A percentile compares a stretch with the other conserved stretches of the same genome.
These are phyloP conservation scores for Trichopoda pennipes DNA, from an alignment of 2,888 invertebrate genomes.

Conservation along the genomic window DNA sequence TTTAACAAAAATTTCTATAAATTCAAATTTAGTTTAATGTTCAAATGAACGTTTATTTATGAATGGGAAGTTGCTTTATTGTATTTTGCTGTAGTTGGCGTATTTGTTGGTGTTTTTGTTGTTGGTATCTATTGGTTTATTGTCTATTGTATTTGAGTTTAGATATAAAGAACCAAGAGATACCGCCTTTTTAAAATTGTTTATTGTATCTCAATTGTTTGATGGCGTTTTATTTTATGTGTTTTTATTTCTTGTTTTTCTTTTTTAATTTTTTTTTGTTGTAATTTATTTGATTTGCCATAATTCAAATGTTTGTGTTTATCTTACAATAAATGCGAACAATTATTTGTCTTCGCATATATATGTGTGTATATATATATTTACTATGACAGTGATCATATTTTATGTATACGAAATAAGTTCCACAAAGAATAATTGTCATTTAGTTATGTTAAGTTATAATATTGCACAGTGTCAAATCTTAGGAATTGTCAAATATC, in stretches of 20 bases:
- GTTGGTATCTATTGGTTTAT: constrained; percentile 11
- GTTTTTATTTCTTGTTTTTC: constrained; percentile 16
- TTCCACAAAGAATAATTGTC: constrained; percentile 20
- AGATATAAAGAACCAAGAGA: constrained; percentile 17
- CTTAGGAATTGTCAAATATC: not conserved
- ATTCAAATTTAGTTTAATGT: constrained; percentile 62
- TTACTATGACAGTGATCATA: constrained; percentile 41
- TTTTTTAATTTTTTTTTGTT: constrained; percentile 47
- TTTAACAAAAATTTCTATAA: constrained; percentile 56
- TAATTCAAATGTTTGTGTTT: constrained; percentile 78
- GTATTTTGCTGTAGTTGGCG: constrained; percentile 17
- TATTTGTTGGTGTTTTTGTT: constrained; percentile 26
- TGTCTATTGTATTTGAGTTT: constrained; percentile 68
- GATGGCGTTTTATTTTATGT: constrained; percentile 53
- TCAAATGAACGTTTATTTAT: constrained; percentile 78
- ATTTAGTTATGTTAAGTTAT: not conserved
- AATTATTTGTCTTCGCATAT: not conserved
- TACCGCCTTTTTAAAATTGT: constrained; percentile 77
- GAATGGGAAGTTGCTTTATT: constrained; percentile 78
- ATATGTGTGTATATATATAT: not conserved
- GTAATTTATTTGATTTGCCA: constrained; percentile 78
- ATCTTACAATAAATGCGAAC: constrained; percentile 66
- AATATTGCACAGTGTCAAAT: not conserved
- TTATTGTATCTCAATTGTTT: constrained; percentile 71
- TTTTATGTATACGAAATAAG: not conserved